phyloP scores from a whole-genome alignment of 2,113 vertebrate species.

The Tapirus terrestris region DNA sequence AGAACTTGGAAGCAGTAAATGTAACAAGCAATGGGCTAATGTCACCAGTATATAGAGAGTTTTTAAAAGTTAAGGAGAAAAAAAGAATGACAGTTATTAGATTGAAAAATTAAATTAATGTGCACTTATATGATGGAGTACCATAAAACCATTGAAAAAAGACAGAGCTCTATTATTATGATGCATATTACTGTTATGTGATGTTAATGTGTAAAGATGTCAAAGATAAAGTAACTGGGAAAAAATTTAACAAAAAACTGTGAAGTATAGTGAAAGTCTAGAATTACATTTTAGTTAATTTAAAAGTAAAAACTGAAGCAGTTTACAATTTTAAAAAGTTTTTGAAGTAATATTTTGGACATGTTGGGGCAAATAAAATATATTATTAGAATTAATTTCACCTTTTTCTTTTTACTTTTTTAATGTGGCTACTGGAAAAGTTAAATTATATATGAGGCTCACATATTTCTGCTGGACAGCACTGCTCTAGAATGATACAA shows the following conservation, averaged over 20 bases:
- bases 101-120: slow-evolving; percentile 27
- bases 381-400: slow-evolving; percentile 6
- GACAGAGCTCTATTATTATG: not conserved
- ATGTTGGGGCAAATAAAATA: slow-evolving; percentile 22
- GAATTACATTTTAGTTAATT: not conserved
- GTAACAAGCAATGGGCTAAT: not conserved
- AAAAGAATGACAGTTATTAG: not conserved
- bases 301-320: slow-evolving; percentile 31
- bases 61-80: slow-evolving; percentile 1
- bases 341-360: slow-evolving; percentile 39
- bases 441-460: not conserved
- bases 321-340: not conserved
- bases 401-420: not conserved
- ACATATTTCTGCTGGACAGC: not conserved
- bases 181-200: not conserved
- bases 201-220: not conserved
- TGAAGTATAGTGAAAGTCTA: not conserved
- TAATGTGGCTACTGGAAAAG: not conserved
- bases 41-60: not conserved
- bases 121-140: not conserved
- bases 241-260: not conserved
- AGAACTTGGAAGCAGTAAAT: not conserved
- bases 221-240: not conserved
- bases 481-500: not conserved
- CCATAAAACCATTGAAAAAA: not conserved